These are phyloP conservation scores for Orbicella faveolata DNA, from an alignment of 64 coral and sea anemone genomes.

Conservation along the genomic window DNA sequence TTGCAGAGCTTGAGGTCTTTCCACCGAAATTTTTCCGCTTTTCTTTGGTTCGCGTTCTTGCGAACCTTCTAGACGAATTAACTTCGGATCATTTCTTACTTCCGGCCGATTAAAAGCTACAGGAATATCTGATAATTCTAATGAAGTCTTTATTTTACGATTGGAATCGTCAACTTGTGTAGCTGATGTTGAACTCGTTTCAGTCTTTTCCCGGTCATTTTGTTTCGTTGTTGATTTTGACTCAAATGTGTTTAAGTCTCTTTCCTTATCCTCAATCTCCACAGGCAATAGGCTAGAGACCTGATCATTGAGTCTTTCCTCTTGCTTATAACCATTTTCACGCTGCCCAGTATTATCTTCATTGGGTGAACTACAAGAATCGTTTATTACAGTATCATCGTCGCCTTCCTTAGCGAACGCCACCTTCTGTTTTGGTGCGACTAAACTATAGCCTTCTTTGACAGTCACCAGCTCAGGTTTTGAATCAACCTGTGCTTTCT, in stretches of 20 bases:
- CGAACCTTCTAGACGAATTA: not conserved
- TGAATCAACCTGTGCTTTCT: too few species aligned
- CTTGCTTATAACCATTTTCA: not conserved
- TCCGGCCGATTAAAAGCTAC: not conserved
- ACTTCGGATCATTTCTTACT: not conserved
- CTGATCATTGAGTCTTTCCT: too few species aligned
- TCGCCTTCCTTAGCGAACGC: not conserved
- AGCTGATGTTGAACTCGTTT: not conserved
- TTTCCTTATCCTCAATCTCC: not conserved
- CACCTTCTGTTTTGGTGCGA: not conserved
- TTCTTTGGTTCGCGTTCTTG: not conserved
- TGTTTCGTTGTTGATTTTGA: not conserved
- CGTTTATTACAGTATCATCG: not conserved
- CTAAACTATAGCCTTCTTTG: not conserved
- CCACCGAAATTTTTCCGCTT: not conserved
- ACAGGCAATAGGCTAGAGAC: not conserved
- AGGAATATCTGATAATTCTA: conserved; percentile 3
- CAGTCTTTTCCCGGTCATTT: not conserved
- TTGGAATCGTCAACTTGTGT: not conserved
- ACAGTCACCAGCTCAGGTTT: conserved; percentile 15
- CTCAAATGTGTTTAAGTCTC: not conserved
- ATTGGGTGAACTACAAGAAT: not conserved
- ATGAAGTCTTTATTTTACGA: not conserved
- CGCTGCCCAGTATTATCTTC: not conserved
- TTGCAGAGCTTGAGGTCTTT: not conserved